Evolutionary conservation across 1,140 invertebrate species (phyloP), one percentile per base, ranked within the genome.

Genomic region (Colletes gigas): DNA sequence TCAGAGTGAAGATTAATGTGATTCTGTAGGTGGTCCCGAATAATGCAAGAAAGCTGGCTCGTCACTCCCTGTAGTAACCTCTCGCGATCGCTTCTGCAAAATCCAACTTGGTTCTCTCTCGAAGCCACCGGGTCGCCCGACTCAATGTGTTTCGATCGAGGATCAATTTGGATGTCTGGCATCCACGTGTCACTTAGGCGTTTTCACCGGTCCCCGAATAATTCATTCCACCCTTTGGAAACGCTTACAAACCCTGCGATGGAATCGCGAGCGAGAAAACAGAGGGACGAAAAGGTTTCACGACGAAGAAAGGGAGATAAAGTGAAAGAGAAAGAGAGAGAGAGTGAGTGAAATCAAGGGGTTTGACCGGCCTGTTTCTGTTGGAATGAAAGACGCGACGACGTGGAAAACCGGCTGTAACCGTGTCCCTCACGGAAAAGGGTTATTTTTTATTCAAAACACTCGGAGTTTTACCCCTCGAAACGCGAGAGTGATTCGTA

Each of bases 141-240:
- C 52, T 19, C 73, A 72, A 80, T 74, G 66, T 70, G 85, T 85
- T 80, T 83, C 90, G 87, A 92, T 93, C 90, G 88, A 83, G 88
- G 86, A 92, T 93, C 92, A 92, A 93, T 92, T 93, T 89, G 90
- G 85, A 70, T 90, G 92, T 92, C 91, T 91, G 90, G 85, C 90
- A 86, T 92, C 92, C 88, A 76, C 88, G 87, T 89, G 92, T 93
- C 92, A 92, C 91, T 93, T 93, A 92, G 89, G 82, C 90, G 83
- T 92, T 93, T 92, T 92, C 92, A 91, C 90, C 90, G 84, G 41
- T 77, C n/a, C 50, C 14, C 67, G 62, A 92, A 93, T 93, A 90
- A 93, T 93, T 92, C 85, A 93, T 88, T 82, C 70, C 67, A 88
- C 88, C 88, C 91, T 88, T 91, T 85, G 67, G 79, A 83, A 69